These are phyloP conservation scores for Lochmaea crataegi DNA, from an alignment of 2,888 invertebrate species.

Conservation along the genomic window DNA sequence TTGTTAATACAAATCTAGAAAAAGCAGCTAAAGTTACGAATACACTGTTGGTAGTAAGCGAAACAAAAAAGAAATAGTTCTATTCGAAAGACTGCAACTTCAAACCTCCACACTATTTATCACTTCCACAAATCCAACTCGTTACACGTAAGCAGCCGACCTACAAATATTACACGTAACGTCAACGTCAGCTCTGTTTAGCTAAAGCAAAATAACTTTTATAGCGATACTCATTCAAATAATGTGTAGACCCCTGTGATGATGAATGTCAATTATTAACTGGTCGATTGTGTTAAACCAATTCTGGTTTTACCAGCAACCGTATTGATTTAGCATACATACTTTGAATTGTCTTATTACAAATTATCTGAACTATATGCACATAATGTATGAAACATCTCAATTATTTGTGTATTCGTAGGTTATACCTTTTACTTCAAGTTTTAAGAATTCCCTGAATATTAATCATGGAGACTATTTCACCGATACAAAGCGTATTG, in stretches of 20 bases:
- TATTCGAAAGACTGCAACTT: not conserved
- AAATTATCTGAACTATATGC: too few relatives aligned
- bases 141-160: slow-evolving; percentile 28
- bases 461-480: too few relatives aligned
- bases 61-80: not conserved
- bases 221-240: not conserved
- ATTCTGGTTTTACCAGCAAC: not conserved
- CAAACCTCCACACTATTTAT: not conserved
- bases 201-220: not conserved
- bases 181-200: slow-evolving; percentile 14
- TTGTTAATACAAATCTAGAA: not conserved
- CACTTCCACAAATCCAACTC: slow-evolving; percentile 18
- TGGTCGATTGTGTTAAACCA: not conserved
- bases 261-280: not conserved
- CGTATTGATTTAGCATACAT: not conserved
- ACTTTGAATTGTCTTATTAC: not conserved
- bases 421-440: not conserved
- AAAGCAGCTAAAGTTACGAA: not conserved
- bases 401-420: too few relatives aligned
- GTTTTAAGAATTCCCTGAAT: not conserved
- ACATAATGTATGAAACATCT: too few relatives aligned
- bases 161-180: slow-evolving; percentile 11
- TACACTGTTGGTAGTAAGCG: not conserved
- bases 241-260: not conserved
- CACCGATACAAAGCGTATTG: not conserved